Base-by-base conservation (phyloP, 2,888 invertebrate species). In the Aphidius colemani region DNA sequence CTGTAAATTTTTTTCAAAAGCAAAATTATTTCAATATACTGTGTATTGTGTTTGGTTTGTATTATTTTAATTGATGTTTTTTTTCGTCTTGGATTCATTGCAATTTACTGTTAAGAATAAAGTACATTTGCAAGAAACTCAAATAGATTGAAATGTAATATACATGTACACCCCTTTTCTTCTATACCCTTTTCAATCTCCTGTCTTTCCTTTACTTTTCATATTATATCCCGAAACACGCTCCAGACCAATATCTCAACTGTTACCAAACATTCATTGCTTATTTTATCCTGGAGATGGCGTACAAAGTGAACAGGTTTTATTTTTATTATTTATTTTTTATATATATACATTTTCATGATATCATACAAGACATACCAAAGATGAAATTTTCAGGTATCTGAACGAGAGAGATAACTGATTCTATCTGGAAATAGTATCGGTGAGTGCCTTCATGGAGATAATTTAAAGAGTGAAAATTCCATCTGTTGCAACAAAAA, bases 141-240 rank as follows among this genome's bases (percentile, higher is more conserved):
- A 30, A 74, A 75, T 71, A 78, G 78, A 78, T 78, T 78, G 78
- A 78, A 78, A 78, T 77, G 78, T 78, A 78, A 77, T 30, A 30
- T 30, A 30, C 30, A 30, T 76, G 77, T 77, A 77, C 72, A 74
- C 70, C 70, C 72, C 71, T 65, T 67, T 68, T 18, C 13, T 18
- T 18, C 13, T 18, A 59, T 64, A 44, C 67, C 62, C 67, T 66
- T 65, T 68, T 66, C 66, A 65, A 67, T 70, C 66, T 61, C 59
- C 66, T 64, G 66, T 69, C 67, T 67, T 68, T 58, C 61, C 64
- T 30, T 30, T 67, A 58, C 61, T 53, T 59, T 18, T 57, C 53
- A 53, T 53, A 18, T 18, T 18, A 18, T 18, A 18, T 18, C 13
- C 13, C 13, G 13, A 18, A 18, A 53, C 58, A 45, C 59, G 41